These are phyloP conservation scores for Alligator mississippiensis DNA, from an alignment of 2,113 vertebrate genomes.

Conservation along the genomic window DNA sequence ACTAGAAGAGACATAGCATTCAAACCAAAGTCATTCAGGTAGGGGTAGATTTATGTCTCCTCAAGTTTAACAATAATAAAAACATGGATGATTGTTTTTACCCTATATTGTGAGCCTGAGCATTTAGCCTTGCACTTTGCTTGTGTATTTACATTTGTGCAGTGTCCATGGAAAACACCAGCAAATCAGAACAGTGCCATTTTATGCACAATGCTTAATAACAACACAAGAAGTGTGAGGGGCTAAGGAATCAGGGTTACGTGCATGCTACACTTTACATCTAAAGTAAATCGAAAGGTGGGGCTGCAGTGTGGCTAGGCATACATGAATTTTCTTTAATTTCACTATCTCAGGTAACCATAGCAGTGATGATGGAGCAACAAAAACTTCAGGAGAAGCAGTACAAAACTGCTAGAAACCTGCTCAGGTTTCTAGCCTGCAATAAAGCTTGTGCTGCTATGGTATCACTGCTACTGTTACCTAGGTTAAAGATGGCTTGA, in stretches of 20 bases:
- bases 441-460: no score
- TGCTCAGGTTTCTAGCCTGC: no score
- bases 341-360: no score
- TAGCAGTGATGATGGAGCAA: no score
- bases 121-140: background rate
- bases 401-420: no score
- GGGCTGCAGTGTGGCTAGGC: no score
- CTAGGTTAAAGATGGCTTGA: no score
- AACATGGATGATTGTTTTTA: background rate
- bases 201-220: background rate
- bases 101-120: background rate
- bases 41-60: background rate
- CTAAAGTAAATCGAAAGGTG: no score
- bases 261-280: no score
- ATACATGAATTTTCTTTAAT: no score
- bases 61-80: background rate
- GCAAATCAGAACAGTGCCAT: background rate
- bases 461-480: no score
- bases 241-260: background rate
- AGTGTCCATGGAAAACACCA: background rate
- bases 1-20: background rate
- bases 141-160: background rate
- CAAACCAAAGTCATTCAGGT: background rate
- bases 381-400: no score
- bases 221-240: background rate